These are phyloP conservation scores for Odontesthes bonariensis DNA, from an alignment of 2,113 vertebrate species.

Conservation along the genomic window DNA sequence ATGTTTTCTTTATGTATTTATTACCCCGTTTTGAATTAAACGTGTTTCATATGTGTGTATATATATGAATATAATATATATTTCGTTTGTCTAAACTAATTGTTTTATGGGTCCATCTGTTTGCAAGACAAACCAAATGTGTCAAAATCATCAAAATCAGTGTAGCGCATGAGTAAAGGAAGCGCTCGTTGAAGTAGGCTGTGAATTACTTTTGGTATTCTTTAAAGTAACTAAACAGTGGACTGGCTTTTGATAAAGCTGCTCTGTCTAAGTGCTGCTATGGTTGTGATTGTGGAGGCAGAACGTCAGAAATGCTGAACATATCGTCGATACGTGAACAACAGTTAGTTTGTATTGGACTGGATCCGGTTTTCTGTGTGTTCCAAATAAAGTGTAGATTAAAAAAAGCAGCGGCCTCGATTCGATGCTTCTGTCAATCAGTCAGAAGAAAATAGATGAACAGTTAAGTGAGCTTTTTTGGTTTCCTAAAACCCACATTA, in stretches of 20 bases:
- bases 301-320: background rate
- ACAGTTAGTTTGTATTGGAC: background rate
- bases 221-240: background rate
- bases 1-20: background rate
- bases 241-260: no score
- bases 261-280: no score
- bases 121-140: no score
- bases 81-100: no score
- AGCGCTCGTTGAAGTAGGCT: background rate
- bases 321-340: background rate
- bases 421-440: background rate
- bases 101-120: no score
- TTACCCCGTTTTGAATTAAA: background rate
- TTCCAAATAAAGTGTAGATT: background rate
- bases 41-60: no score
- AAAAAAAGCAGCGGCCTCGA: background rate
- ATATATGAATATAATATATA: no score
- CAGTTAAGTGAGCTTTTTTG: no score
- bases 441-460: no score
- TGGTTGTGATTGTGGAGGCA: background rate
- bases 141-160: no score
- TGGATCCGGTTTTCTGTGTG: background rate
- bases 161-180: no score
- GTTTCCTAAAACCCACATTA: no score
- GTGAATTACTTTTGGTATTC: background rate